phyloP scores from a whole-genome alignment of 2,797 vertebrate genomes.

The Takifugu ocellatus region DNA sequence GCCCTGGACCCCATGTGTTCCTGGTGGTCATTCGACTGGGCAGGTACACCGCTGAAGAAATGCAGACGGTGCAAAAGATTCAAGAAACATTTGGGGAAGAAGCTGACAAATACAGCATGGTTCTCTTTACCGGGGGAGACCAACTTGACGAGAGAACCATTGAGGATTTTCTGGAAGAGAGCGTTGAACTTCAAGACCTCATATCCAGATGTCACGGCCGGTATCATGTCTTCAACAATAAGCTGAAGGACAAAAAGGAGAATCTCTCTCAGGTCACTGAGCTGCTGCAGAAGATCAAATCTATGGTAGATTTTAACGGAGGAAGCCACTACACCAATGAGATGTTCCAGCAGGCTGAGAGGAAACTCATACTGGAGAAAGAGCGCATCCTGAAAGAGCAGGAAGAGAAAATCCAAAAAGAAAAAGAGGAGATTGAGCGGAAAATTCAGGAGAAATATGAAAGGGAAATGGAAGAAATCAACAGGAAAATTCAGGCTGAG shows the following conservation, averaged over 20 bases:
- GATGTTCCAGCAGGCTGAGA: conserved; percentile 5
- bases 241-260: background rate
- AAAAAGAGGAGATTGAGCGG: background rate
- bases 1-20: too few species aligned
- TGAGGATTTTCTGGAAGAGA: background rate
- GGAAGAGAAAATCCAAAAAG: background rate
- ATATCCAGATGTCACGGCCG: background rate
- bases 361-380: background rate
- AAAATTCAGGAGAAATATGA: background rate
- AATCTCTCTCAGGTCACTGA: background rate
- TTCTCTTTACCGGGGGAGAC: background rate
- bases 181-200: background rate
- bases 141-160: background rate
- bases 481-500: too few species aligned
- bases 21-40: too few species aligned
- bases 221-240: conserved; percentile 2
- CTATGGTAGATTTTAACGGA: background rate
- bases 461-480: too few species aligned
- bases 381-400: background rate
- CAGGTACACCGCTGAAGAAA: too few species aligned
- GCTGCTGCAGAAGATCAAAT: background rate
- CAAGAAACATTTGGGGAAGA: too few species aligned
- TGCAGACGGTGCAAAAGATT: too few species aligned
- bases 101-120: background rate
- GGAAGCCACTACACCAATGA: conserved; percentile 4